Conservation (phyloP, 2,113 vertebrate species). For the Archilochus colubris region DNA sequence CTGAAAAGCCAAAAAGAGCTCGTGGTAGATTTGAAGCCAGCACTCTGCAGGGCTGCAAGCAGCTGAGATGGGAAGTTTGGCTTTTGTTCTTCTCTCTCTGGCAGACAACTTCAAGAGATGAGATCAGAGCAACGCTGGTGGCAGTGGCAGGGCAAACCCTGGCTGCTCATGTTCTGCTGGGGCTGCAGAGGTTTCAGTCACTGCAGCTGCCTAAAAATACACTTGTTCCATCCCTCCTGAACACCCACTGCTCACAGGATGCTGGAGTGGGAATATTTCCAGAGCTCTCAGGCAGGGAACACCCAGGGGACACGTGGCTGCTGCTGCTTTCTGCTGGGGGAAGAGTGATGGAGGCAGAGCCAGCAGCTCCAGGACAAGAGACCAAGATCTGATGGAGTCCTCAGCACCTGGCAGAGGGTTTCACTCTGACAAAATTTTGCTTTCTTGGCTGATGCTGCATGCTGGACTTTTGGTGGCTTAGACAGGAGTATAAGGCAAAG, state of each 20-base stretch:
- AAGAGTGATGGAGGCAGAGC: neutral
- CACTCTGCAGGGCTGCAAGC: neutral
- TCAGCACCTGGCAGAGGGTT: neutral
- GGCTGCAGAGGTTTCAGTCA: neutral
- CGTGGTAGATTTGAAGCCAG: neutral
- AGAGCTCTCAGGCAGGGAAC: neutral
- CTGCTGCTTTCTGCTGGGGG: neutral
- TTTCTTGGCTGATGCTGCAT: neutral
- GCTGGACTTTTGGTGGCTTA: neutral
- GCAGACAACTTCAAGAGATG: neutral
- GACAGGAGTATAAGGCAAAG: neutral
- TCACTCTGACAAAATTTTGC: neutral
- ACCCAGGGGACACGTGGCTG: neutral
- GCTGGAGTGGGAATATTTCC: neutral
- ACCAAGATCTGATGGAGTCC: neutral
- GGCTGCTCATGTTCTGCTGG: neutral
- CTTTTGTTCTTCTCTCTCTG: neutral
- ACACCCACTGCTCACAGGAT: neutral
- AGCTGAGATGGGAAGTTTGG: neutral
- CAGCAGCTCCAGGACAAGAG: neutral
- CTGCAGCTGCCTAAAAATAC: neutral
- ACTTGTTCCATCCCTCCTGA: neutral
- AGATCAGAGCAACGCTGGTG: neutral
- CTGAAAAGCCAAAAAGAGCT: neutral
- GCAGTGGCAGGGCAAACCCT: neutral